phyloP scores from a whole-genome alignment of 2,797 vertebrate species.

The Melopsittacus undulatus region DNA sequence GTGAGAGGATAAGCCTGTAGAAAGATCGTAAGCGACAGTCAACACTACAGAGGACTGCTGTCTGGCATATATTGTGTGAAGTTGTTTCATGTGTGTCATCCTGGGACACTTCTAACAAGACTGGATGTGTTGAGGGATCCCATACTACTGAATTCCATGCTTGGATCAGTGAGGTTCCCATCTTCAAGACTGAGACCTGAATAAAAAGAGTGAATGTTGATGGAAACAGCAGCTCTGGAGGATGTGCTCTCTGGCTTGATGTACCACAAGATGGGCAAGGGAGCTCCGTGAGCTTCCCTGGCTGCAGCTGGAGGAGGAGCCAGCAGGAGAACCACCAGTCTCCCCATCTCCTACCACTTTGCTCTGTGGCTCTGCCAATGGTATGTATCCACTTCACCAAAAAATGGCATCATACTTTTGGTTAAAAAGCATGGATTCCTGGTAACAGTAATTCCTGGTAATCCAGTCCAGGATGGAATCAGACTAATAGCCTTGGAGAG shows the following conservation, averaged over 20 bases:
- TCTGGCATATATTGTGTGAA: background rate
- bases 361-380: background rate
- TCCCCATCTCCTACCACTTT: background rate
- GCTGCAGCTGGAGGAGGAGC: background rate
- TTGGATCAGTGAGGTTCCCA: background rate
- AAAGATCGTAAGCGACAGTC: background rate
- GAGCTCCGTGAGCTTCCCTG: fast-evolving
- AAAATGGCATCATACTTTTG: background rate
- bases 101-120: background rate
- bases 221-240: background rate
- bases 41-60: background rate
- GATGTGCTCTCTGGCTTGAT: background rate
- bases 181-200: background rate
- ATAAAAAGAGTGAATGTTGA: background rate
- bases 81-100: background rate
- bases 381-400: background rate
- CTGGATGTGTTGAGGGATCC: background rate
- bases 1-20: background rate
- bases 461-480: background rate
- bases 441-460: background rate
- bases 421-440: background rate
- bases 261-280: fast-evolving
- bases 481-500: background rate
- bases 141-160: background rate
- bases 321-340: background rate